Conservation (phyloP, 2,888 invertebrate genomes). For the Drosophila prostipennis region DNA sequence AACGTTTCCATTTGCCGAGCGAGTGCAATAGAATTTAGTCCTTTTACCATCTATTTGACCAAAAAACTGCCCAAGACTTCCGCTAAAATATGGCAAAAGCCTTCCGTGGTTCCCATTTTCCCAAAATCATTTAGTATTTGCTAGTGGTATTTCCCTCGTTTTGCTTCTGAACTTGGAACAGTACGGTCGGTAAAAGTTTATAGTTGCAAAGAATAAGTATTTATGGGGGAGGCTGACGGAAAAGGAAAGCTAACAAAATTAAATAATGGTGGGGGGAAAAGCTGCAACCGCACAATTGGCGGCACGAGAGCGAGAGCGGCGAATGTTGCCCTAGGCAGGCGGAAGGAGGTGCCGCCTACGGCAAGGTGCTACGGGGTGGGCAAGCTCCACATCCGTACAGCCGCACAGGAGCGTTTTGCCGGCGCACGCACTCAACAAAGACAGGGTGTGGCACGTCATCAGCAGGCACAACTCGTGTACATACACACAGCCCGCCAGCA, state of each 20-base stretch:
- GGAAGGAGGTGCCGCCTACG: slow-evolving; percentile 22
- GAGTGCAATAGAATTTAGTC: too few relatives aligned
- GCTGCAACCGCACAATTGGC: neutral
- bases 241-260: slow-evolving; percentile 38
- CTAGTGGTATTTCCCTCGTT: neutral
- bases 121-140: neutral
- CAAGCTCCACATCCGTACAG: slow-evolving; percentile 2
- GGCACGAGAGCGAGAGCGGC: neutral
- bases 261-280: slow-evolving; percentile 17
- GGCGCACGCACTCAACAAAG: slow-evolving; percentile 47
- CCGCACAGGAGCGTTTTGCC: slow-evolving; percentile 2
- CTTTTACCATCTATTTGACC: too few relatives aligned
- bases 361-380: slow-evolving; percentile 28
- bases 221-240: neutral
- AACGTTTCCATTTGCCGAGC: neutral
- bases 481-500: slow-evolving; percentile 19
- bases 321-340: slow-evolving; percentile 2
- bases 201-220: neutral
- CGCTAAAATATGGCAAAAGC: neutral
- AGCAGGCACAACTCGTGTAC: slow-evolving; percentile 25
- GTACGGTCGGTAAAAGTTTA: slow-evolving; percentile 3
- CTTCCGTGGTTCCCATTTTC: too few relatives aligned
- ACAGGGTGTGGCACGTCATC: slow-evolving; percentile 62
- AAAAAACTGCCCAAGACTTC: neutral
- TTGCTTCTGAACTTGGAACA: slow-evolving; percentile 8